These are phyloP conservation scores for Xestia c-nigrum DNA, from an alignment of 2,888 invertebrate species.

Conservation along the genomic window DNA sequence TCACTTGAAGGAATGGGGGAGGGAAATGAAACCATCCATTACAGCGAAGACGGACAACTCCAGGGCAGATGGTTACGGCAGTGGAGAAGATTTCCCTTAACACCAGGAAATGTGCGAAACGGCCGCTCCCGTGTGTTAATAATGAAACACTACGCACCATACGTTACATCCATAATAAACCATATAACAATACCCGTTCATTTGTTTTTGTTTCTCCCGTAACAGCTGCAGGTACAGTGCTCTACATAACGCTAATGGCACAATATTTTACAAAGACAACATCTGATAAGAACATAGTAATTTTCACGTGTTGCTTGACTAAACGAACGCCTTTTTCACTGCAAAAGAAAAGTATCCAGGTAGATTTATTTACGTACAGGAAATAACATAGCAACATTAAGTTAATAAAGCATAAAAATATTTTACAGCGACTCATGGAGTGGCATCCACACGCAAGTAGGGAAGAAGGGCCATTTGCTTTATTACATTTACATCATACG, in stretches of 20 bases:
- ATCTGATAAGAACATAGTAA: slow-evolving; percentile 60
- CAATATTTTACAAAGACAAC: slow-evolving; percentile 63
- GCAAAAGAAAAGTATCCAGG: slow-evolving; percentile 59
- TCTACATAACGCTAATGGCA: slow-evolving; percentile 62
- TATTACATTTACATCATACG: slow-evolving; percentile 87
- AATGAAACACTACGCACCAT: slow-evolving; percentile 58
- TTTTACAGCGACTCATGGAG: slow-evolving; percentile 78
- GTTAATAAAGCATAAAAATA: slow-evolving; percentile 83
- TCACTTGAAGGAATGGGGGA: slow-evolving; percentile 59
- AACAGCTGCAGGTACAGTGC: slow-evolving; percentile 26
- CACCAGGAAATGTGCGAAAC: slow-evolving; percentile 53
- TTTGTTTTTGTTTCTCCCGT: slow-evolving; percentile 62
- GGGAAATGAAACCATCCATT: slow-evolving; percentile 69
- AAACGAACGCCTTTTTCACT: slow-evolving; percentile 48
- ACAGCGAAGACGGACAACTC: slow-evolving; percentile 60
- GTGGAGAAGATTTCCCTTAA: slow-evolving; percentile 53
- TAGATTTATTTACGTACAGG: slow-evolving; percentile 67
- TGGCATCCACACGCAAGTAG: slow-evolving; percentile 77
- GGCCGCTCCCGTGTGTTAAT: slow-evolving; percentile 43
- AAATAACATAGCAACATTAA: slow-evolving; percentile 70
- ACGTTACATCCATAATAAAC: slow-evolving; percentile 39
- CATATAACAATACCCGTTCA: slow-evolving; percentile 41
- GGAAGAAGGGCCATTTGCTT: slow-evolving; percentile 82
- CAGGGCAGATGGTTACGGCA: slow-evolving; percentile 46
- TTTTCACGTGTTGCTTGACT: slow-evolving; percentile 58